Percentiles rank a stretch among this genome's conserved stretches.
phyloP scores from a whole-genome alignment of 2,113 vertebrate genomes.

The Tychaedon coryphoeus region DNA sequence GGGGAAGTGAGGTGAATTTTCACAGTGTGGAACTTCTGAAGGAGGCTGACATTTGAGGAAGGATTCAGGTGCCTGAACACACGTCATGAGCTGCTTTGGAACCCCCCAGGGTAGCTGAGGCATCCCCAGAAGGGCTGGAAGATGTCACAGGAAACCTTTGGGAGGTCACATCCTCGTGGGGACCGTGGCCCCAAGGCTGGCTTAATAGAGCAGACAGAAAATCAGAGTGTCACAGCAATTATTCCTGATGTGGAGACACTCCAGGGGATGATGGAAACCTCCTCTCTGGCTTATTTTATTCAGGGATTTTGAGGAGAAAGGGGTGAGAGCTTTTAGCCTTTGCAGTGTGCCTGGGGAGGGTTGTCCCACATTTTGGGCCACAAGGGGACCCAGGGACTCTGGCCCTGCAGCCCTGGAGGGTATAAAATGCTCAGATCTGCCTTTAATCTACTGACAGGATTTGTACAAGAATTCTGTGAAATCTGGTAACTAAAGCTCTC shows the following conservation, averaged over 20 bases:
- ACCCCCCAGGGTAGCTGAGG: background rate
- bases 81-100: background rate
- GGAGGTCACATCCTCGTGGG: background rate
- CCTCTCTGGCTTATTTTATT: background rate
- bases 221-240: background rate
- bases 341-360: background rate
- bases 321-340: background rate
- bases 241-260: background rate
- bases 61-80: background rate
- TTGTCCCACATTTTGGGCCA: background rate
- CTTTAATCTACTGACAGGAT: background rate
- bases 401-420: background rate
- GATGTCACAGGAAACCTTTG: background rate
- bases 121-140: background rate
- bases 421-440: background rate
- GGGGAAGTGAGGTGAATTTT: background rate
- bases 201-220: background rate
- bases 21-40: background rate
- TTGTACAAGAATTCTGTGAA: background rate
- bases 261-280: background rate
- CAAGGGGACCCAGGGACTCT: fast-evolving
- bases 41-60: background rate
- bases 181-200: background rate
- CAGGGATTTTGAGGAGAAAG: background rate
- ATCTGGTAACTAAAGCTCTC: constrained; percentile 1